phyloP scores from a whole-genome alignment of 2,888 invertebrate species.

The Nephrotoma flavescens region DNA sequence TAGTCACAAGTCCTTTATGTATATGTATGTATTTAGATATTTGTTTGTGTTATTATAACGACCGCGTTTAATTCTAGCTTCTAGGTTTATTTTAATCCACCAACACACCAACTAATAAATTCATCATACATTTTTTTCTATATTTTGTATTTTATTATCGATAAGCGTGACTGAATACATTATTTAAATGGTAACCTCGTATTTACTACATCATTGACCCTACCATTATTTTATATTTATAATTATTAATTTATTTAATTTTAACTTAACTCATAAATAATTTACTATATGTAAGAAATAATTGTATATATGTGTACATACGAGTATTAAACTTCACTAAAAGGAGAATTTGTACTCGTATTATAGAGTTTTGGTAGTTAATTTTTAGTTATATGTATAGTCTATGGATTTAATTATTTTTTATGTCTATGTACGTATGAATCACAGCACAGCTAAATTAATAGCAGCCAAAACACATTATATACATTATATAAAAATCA shows the following conservation, averaged over 20 bases:
- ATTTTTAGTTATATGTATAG: background rate
- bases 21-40: background rate
- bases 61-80: background rate
- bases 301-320: background rate
- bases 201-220: conserved; percentile 1
- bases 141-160: background rate
- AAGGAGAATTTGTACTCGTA: too few relatives aligned
- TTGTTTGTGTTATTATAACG: background rate
- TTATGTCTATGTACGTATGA: background rate
- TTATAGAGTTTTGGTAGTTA: background rate
- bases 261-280: background rate
- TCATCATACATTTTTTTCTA: background rate
- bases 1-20: background rate
- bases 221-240: background rate
- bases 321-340: too few relatives aligned
- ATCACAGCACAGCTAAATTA: background rate
- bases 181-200: background rate
- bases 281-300: background rate
- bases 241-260: background rate
- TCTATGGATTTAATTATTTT: too few relatives aligned
- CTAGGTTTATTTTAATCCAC: background rate
- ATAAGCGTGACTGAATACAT: conserved; percentile 3
- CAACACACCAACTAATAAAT: background rate
- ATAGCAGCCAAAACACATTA: background rate
- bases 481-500: background rate